Percentiles rank a stretch among this genome's conserved stretches.
phyloP scores from a whole-genome alignment of 2,888 invertebrate genomes.

The Aphidius colemani region DNA sequence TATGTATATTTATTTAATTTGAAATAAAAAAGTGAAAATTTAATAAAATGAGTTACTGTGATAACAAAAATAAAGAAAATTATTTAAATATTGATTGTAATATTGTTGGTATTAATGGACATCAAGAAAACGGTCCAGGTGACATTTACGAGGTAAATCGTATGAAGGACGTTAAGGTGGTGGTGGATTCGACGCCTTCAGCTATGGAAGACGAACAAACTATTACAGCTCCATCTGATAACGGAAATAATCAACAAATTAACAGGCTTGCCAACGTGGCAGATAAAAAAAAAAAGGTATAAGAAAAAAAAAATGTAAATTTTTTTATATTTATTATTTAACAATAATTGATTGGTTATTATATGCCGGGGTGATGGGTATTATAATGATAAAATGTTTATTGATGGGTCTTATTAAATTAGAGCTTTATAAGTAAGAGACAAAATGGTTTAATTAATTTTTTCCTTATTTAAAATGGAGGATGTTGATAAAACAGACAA shows the following conservation, averaged over 20 bases:
- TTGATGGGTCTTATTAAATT: too few species aligned
- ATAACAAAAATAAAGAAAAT: conserved; percentile 43
- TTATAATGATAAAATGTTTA: too few species aligned
- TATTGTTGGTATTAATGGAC: conserved; percentile 41
- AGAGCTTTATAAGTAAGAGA: too few species aligned
- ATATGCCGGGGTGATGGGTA: too few species aligned
- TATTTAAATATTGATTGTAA: conserved; percentile 44
- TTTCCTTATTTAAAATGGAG: background rate
- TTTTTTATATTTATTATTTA: too few species aligned
- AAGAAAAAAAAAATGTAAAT: too few species aligned
- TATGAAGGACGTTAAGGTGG: conserved; percentile 50
- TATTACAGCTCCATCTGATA: conserved; percentile 51
- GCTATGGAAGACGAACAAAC: conserved; percentile 38
- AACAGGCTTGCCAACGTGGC: conserved; percentile 40
- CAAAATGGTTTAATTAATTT: too few species aligned
- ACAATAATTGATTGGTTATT: too few species aligned
- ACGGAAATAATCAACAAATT: conserved; percentile 41
- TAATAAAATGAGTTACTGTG: conserved; percentile 50
- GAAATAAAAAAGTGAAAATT: background rate
- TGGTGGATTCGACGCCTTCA: conserved; percentile 57
- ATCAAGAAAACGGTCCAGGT: conserved; percentile 39
- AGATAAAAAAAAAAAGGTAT: conserved; percentile 32
- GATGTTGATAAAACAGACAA: too few species aligned
- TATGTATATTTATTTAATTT: background rate
- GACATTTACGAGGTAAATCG: conserved; percentile 38